Evolutionary conservation across 92 coral and sea anemone genomes (phyloP).

Genomic region (Parazoanthus swiftii): DNA sequence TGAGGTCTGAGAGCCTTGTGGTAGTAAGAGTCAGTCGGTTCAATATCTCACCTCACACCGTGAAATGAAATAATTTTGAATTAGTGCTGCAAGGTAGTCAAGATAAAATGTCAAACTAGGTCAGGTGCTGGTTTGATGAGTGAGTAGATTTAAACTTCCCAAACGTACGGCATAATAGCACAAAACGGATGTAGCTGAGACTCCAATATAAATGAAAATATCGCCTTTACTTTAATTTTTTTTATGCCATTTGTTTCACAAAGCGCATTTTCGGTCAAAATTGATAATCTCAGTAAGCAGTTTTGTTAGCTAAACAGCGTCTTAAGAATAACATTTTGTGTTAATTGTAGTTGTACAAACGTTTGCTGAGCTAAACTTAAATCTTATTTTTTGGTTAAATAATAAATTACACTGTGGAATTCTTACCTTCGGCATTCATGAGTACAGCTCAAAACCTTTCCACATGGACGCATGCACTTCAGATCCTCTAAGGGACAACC

Average conservation of each 20-base stretch:
- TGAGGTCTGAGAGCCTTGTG: not conserved
- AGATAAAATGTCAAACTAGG: not conserved
- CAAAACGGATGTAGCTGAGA: not conserved
- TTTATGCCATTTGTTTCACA: not conserved
- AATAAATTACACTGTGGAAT: not conserved
- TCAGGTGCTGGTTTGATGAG: not conserved
- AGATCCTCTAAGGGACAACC: slow-evolving; percentile 20
- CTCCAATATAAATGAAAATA: too few species aligned
- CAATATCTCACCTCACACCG: not conserved
- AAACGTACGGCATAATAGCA: not conserved
- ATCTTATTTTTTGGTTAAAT: not conserved
- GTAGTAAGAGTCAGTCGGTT: slow-evolving; percentile 2
- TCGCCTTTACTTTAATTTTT: too few species aligned
- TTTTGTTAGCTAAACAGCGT: too few species aligned
- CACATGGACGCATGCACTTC: slow-evolving; percentile 53
- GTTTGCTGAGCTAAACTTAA: not conserved
- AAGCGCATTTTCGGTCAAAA: not conserved
- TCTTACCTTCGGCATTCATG: slow-evolving; percentile 50
- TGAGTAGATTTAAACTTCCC: not conserved
- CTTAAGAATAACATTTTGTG: not conserved
- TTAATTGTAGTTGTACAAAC: not conserved
- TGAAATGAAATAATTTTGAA: too few species aligned
- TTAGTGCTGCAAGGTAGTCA: not conserved
- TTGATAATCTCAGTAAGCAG: not conserved
- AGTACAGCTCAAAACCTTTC: slow-evolving; percentile 45